A percentile compares a stretch with the other conserved stretches of the same genome.
phyloP scores from a whole-genome alignment of 2,113 vertebrate species.

The Ptilonorhynchus violaceus region DNA sequence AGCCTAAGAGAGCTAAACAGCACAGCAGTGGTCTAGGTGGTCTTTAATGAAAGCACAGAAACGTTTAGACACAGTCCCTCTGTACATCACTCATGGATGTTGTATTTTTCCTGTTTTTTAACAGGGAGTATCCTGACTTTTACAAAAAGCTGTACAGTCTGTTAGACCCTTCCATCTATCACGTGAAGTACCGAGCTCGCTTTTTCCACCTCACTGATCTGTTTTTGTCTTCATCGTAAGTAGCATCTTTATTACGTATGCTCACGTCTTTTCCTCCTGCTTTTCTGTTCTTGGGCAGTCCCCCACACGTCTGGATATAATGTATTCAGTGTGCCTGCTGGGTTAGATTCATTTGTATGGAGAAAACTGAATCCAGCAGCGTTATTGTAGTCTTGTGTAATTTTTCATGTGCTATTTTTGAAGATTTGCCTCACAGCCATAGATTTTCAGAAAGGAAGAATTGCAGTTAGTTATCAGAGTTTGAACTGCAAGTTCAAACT shows the following conservation, averaged over 20 bases:
- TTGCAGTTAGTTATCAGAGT: not conserved
- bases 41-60: not conserved
- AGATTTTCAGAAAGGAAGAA: not conserved
- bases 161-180: constrained; percentile 88
- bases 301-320: not conserved
- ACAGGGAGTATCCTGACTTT: constrained; percentile 94
- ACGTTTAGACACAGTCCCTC: not conserved
- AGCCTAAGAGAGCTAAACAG: not conserved
- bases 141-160: constrained; percentile 93
- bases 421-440: not conserved
- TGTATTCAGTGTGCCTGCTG: not conserved
- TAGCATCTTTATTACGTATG: not conserved
- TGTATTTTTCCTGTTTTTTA: not conserved
- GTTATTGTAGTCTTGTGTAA: not conserved
- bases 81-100: not conserved
- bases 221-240: constrained; percentile 94
- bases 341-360: not conserved
- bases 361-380: not conserved
- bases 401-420: not conserved
- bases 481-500: not conserved
- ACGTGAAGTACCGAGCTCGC: constrained; percentile 89
- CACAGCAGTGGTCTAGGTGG: not conserved
- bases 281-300: not conserved
- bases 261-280: not conserved
- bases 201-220: constrained; percentile 91